These are phyloP conservation scores for Oryzias sinensis DNA, from an alignment of 2,797 vertebrate genomes.

Conservation along the genomic window DNA sequence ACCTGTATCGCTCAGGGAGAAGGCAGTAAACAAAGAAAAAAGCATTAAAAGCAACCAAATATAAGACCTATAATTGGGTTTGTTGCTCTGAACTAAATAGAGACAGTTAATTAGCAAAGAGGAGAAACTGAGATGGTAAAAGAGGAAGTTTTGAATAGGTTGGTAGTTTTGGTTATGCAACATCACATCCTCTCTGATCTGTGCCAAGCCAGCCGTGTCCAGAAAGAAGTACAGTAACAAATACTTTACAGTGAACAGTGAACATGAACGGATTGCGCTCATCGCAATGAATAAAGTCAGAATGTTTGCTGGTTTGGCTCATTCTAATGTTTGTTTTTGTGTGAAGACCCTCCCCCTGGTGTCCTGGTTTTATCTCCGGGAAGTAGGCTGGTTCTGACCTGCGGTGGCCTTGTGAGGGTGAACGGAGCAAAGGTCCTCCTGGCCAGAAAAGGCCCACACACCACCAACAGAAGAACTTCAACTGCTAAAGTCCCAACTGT, in stretches of 20 bases:
- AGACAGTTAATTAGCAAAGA: neutral
- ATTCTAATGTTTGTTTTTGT: slow-evolving; percentile 7
- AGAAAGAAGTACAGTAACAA: neutral
- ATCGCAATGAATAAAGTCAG: too few relatives aligned
- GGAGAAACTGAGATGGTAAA: slow-evolving; percentile 26
- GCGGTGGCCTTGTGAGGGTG: slow-evolving; percentile 62
- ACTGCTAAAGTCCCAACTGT: neutral
- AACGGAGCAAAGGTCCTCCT: slow-evolving; percentile 50
- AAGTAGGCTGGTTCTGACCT: slow-evolving; percentile 63
- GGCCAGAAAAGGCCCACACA: slow-evolving; percentile 4
- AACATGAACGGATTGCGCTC: too few relatives aligned
- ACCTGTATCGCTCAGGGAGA: too few relatives aligned
- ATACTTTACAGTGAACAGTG: neutral
- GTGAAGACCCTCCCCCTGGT: slow-evolving; percentile 63
- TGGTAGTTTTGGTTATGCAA: slow-evolving; percentile 40
- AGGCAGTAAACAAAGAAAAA: too few relatives aligned
- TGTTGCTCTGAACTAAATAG: neutral
- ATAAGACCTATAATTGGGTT: too few relatives aligned
- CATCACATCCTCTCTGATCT: slow-evolving; percentile 20
- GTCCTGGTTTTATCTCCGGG: slow-evolving; percentile 59
- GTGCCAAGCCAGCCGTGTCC: neutral
- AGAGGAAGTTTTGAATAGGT: slow-evolving; percentile 49
- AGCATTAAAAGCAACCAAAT: too few relatives aligned
- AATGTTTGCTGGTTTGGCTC: neutral
- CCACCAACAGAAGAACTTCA: neutral